Evolutionary conservation across 2,797 vertebrate species (phyloP).

Genomic region (Paguma larvata): DNA sequence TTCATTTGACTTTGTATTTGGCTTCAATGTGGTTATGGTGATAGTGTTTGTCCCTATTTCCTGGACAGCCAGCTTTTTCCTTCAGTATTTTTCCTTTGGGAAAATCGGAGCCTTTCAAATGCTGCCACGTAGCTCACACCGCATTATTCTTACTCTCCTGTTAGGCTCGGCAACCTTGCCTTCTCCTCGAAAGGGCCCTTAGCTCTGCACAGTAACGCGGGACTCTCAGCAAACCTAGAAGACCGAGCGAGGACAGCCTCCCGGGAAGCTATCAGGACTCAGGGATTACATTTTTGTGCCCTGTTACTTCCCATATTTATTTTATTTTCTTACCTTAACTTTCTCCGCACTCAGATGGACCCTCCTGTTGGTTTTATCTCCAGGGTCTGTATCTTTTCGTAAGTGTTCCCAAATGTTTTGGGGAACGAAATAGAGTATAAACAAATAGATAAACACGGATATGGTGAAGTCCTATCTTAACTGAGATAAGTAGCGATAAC

Average conservation of each 20-base stretch:
- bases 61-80: constrained; percentile 40
- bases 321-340: constrained; percentile 38
- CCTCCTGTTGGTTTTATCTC: neutral
- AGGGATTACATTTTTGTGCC: neutral
- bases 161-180: neutral
- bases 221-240: neutral
- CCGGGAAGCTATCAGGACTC: neutral
- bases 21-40: neutral
- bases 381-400: neutral
- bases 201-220: neutral
- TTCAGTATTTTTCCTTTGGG: constrained; percentile 46
- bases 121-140: neutral
- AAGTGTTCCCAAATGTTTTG: constrained; percentile 2
- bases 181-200: constrained; percentile 36
- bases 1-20: constrained; percentile 46
- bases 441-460: constrained; percentile 1
- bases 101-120: constrained; percentile 36
- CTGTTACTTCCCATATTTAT: neutral
- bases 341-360: neutral
- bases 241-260: neutral
- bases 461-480: neutral
- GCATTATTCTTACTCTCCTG: constrained; percentile 53
- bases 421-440: neutral
- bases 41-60: constrained; percentile 33
- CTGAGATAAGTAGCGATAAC: neutral